A percentile compares a stretch with the other conserved stretches of the same genome.
These are phyloP conservation scores for Chymomyza costata DNA, from an alignment of 1,140 invertebrate species.

Conservation along the genomic window DNA sequence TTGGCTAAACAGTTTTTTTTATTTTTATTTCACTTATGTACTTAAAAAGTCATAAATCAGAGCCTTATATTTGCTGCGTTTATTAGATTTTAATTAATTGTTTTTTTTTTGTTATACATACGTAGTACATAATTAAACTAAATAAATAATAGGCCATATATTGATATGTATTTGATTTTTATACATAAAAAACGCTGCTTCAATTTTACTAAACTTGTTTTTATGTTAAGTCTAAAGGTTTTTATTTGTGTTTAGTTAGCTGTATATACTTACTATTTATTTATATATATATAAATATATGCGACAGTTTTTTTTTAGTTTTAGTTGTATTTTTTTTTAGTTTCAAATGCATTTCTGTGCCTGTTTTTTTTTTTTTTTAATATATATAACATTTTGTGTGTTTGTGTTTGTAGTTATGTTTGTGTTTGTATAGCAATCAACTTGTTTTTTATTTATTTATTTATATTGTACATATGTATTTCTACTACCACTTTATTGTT, in stretches of 20 bases:
- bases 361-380: too few relatives aligned
- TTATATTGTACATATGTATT: conserved; percentile 60
- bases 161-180: conserved; percentile 75
- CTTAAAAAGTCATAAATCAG: conserved; percentile 71
- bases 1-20: conserved; percentile 29
- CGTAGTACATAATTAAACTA: conserved; percentile 58
- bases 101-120: conserved; percentile 20
- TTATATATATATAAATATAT: conserved; percentile 18
- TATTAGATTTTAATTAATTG: conserved; percentile 14
- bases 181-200: conserved; percentile 72
- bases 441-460: conserved; percentile 31
- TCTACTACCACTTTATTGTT: conserved; percentile 31
- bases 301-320: conserved; percentile 8
- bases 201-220: conserved; percentile 52
- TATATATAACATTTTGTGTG: conserved; percentile 35
- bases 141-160: conserved; percentile 75
- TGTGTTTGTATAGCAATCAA: conserved; percentile 44
- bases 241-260: too few relatives aligned
- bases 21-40: conserved; percentile 2
- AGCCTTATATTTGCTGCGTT: conserved; percentile 52
- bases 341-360: conserved; percentile 66
- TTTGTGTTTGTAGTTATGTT: conserved; percentile 16
- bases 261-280: conserved; percentile 28
- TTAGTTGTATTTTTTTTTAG: conserved; percentile 39
- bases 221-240: conserved; percentile 13